Evolutionary conservation across 1,140 invertebrate genomes (phyloP).

Genomic region (Heliconius nattereri): DNA sequence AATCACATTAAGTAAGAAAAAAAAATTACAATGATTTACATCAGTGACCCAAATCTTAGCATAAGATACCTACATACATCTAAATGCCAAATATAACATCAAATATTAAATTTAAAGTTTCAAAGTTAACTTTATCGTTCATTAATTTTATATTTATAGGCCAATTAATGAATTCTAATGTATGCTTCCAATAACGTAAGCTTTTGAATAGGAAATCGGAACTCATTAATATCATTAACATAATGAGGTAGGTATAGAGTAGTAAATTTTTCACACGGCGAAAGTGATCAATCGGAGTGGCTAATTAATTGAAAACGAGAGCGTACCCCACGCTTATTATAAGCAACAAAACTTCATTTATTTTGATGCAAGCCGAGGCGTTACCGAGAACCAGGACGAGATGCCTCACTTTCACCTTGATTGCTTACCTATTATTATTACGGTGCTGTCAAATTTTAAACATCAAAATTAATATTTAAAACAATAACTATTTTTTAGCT

Average conservation of each 20-base stretch:
- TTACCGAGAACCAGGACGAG: conserved; percentile 42
- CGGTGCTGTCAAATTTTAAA: conserved; percentile 46
- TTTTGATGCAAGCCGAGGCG: conserved; percentile 50
- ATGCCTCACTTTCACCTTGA: conserved; percentile 56
- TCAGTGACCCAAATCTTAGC: no score
- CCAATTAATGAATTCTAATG: neutral
- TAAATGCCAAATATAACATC: no score
- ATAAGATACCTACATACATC: no score
- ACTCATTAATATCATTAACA: conserved; percentile 3
- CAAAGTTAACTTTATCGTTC: neutral
- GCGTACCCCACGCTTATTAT: conserved; percentile 26
- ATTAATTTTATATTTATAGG: neutral
- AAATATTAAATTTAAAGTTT: neutral
- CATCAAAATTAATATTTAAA: conserved; percentile 35
- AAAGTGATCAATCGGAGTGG: conserved; percentile 16
- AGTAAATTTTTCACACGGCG: conserved; percentile 18
- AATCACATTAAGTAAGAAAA: no score
- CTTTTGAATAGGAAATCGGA: neutral
- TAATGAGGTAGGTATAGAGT: neutral
- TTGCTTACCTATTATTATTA: conserved; percentile 53
- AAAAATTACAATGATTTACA: no score
- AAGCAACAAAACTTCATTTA: conserved; percentile 36
- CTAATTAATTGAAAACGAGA: conserved; percentile 27
- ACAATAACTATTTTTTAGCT: conserved; percentile 10
- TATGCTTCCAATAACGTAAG: neutral